A percentile compares a stretch with the other conserved stretches of the same genome.
Conservation (phyloP, 2,888 invertebrate species). For the Thyatira batis region DNA sequence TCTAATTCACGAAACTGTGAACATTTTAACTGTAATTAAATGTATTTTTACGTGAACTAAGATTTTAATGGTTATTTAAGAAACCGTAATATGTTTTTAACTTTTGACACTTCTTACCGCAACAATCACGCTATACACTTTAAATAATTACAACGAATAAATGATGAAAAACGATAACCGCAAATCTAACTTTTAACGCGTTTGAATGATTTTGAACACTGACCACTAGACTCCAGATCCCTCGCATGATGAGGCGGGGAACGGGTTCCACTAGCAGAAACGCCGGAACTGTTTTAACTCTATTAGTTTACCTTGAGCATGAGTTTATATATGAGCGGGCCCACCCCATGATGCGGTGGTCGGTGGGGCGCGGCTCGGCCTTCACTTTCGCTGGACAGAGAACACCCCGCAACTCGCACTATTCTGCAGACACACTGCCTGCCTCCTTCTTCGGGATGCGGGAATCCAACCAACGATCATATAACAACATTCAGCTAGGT, state of each 20-base stretch:
- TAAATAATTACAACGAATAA: not conserved
- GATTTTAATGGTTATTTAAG: too few relatives aligned
- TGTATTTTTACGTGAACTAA: too few relatives aligned
- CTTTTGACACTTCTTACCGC: not conserved
- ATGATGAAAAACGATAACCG: not conserved
- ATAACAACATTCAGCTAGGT: not conserved
- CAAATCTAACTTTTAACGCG: not conserved
- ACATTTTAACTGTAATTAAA: too few relatives aligned
- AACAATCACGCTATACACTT: not conserved
- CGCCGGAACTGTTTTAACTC: conserved; percentile 70
- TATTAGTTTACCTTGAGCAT: conserved; percentile 57
- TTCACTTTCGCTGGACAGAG: conserved; percentile 62
- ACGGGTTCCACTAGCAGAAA: conserved; percentile 62
- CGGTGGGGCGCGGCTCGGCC: conserved; percentile 51
- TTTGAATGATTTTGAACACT: conserved; percentile 54
- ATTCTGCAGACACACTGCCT: conserved; percentile 3
- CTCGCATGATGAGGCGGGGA: conserved; percentile 81
- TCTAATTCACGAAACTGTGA: too few relatives aligned
- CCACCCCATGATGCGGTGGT: conserved; percentile 48
- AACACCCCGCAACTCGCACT: conserved; percentile 36
- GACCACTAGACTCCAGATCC: conserved; percentile 84
- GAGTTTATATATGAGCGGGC: conserved; percentile 63
- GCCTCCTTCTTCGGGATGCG: conserved; percentile 32
- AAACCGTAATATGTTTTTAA: too few relatives aligned
- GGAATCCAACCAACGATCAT: conserved; percentile 19